Evolutionary conservation across 35 echinoderm and acorn worm genomes (phyloP).

Genomic region (Lytechinus variegatus): DNA sequence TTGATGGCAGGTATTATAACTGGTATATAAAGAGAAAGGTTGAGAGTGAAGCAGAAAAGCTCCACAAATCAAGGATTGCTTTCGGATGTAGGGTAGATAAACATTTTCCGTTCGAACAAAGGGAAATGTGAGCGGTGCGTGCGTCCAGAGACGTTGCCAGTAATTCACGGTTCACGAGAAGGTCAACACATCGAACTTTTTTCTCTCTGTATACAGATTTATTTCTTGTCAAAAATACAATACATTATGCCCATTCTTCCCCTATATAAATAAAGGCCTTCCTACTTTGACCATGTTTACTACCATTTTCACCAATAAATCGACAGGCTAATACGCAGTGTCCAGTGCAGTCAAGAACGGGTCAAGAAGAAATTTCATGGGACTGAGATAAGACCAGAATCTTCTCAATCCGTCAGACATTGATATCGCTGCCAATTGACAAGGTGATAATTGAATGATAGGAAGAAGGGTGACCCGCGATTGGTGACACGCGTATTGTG

Average conservation of each 20-base stretch:
- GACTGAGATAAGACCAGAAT: neutral
- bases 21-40: neutral
- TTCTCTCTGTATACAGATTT: neutral
- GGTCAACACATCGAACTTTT: neutral
- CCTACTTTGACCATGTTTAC: neutral
- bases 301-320: neutral
- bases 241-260: neutral
- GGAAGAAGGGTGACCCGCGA: neutral
- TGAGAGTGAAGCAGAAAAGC: neutral
- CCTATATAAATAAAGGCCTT: neutral
- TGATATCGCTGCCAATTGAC: neutral
- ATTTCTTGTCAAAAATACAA: neutral
- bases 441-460: slow-evolving; percentile 3
- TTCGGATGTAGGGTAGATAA: slow-evolving; percentile 42
- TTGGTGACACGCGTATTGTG: neutral
- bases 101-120: slow-evolving; percentile 34
- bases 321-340: too few species aligned
- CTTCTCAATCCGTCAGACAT: neutral
- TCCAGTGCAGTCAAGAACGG: neutral
- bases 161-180: neutral
- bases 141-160: slow-evolving; percentile 19
- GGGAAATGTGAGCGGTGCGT: slow-evolving; percentile 31
- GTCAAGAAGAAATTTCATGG: neutral
- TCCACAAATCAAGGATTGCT: neutral
- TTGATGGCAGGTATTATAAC: neutral